phyloP scores from a whole-genome alignment of 2,113 vertebrate species.

The Alexandromys fortis region DNA sequence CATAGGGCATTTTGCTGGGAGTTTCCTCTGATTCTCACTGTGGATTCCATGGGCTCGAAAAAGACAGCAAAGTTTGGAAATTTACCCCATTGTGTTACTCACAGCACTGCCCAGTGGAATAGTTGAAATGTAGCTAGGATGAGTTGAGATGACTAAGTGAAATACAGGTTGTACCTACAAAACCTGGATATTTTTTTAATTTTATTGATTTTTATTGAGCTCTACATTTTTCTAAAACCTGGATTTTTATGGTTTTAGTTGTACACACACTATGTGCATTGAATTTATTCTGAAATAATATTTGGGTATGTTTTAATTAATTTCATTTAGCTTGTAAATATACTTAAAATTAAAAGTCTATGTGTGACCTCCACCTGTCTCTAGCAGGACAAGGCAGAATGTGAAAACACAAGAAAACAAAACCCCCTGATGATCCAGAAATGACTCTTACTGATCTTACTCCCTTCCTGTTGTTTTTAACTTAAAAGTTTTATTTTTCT shows the following conservation, averaged over 20 bases:
- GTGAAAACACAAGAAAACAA: neutral
- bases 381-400: neutral
- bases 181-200: neutral
- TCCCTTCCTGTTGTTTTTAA: neutral
- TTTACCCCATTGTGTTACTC: neutral
- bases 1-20: neutral
- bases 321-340: neutral
- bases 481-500: neutral
- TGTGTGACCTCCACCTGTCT: neutral
- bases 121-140: neutral
- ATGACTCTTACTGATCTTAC: neutral
- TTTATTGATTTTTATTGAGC: too few relatives aligned
- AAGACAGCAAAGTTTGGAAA: neutral
- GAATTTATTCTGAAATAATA: neutral
- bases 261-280: neutral
- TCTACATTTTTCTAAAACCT: neutral
- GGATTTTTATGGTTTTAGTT: neutral
- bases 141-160: neutral
- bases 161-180: neutral
- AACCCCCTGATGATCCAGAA: neutral
- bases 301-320: neutral
- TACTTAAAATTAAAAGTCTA: neutral
- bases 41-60: neutral
- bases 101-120: fast-evolving
- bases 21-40: neutral